Percentiles rank a stretch among this genome's conserved stretches.
These are phyloP conservation scores for Thermophis baileyi DNA, from an alignment of 2,113 vertebrate genomes.

Conservation along the genomic window DNA sequence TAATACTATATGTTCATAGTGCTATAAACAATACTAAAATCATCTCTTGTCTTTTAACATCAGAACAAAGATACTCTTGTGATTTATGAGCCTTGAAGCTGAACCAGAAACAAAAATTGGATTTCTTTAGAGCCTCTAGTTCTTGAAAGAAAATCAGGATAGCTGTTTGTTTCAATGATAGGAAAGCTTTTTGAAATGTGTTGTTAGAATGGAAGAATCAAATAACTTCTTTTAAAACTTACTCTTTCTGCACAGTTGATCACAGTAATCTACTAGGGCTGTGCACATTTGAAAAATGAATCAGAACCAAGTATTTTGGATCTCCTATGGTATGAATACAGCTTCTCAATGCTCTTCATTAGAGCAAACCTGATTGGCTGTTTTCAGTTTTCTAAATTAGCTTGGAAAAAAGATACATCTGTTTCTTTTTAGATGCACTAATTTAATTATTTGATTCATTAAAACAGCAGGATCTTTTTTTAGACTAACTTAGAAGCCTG, in stretches of 20 bases:
- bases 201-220: conserved; percentile 30
- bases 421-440: background rate
- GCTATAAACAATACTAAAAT: background rate
- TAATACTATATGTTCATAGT: background rate
- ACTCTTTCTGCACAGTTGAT: conserved; percentile 23
- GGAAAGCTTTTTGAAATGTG: background rate
- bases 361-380: background rate
- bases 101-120: conserved; percentile 21
- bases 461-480: background rate
- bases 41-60: background rate
- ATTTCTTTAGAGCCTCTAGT: conserved; percentile 23
- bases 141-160: conserved; percentile 10
- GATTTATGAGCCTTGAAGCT: conserved; percentile 7
- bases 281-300: background rate
- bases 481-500: background rate
- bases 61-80: background rate
- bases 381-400: background rate
- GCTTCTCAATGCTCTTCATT: background rate
- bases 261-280: background rate
- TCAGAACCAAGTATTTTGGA: background rate
- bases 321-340: background rate
- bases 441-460: background rate
- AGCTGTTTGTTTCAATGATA: background rate
- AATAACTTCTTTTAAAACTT: conserved; percentile 44
- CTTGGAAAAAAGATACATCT: background rate